These are phyloP conservation scores for Astyanax mexicanus DNA, from an alignment of 2,797 vertebrate genomes.

Conservation along the genomic window DNA sequence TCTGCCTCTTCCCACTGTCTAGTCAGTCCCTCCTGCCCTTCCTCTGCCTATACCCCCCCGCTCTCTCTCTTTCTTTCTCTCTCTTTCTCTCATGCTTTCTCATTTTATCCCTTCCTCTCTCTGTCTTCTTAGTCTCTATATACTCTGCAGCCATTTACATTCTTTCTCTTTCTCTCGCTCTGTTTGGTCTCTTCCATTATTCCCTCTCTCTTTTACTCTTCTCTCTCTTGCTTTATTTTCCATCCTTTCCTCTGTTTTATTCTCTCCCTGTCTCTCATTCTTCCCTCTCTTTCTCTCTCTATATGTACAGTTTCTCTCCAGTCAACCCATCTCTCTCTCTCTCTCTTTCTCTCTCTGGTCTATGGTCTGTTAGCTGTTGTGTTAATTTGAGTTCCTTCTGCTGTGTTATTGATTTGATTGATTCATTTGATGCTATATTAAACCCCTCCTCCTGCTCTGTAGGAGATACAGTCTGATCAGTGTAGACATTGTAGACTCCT, in stretches of 20 bases:
- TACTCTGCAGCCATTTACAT: too few species aligned
- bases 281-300: slow-evolving; percentile 26
- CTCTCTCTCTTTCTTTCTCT: too few species aligned
- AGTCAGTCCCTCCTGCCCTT: too few species aligned
- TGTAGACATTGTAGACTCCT: too few species aligned
- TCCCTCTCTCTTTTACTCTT: not conserved
- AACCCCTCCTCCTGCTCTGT: slow-evolving; percentile 55
- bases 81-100: too few species aligned
- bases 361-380: not conserved
- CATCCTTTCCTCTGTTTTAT: not conserved
- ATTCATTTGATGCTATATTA: slow-evolving; percentile 70
- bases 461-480: not conserved
- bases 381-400: slow-evolving; percentile 55
- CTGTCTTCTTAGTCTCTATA: too few species aligned
- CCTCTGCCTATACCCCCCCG: too few species aligned
- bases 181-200: too few species aligned
- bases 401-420: slow-evolving; percentile 63
- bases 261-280: not conserved
- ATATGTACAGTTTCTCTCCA: too few species aligned
- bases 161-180: slow-evolving; percentile 11
- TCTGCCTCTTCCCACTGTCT: too few species aligned
- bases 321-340: slow-evolving; percentile 9
- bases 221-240: not conserved
- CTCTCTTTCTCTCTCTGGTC: not conserved
- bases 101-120: too few species aligned